Base-by-base conservation (phyloP, 2,888 invertebrate species). In the Lissonota sp. region DNA sequence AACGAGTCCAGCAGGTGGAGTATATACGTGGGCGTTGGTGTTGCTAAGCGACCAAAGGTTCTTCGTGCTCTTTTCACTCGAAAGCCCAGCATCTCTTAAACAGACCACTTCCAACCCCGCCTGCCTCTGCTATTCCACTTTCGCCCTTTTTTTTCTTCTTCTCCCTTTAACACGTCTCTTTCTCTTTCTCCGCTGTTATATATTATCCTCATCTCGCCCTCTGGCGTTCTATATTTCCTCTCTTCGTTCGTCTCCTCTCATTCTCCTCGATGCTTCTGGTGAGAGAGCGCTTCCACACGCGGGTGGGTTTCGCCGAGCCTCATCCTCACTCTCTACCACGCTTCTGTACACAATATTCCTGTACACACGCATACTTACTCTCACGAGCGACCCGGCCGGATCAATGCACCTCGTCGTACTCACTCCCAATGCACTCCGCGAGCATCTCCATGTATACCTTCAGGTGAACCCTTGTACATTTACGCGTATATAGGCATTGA, bases 361-460 rank as follows among this genome's bases (percentile, higher is more conserved):
- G 57, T 58, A 55, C 67, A 73, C 70, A 73, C 72, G 72, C 76
- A 74, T 55, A 44, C 42, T 57, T 26, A 69, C 69, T 69, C 64
- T 75, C 75, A 53, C 67, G 37, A 74, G 79, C 51, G 79, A 83
- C 79, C 74, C 76, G 83, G 85, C 64, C 82, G 84, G 87, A 86
- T 86, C 86, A 85, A 87, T 86, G 86, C 86, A 86, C 81, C 78
- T 77, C 73, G 78, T 26, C 60, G 82, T 82, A 75, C 74, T 62
- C 83, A 75, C 79, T 84, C 82, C 71, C 83, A 74, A 73, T 63
- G 12, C 55, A 26, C 46, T 53, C 42, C 7, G 16, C 37, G 57
- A 57, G 26, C 26, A 8, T 39, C 57, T n/a, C 16, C 7, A 55
- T 14, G 26, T 26, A 26, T 26, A 3, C 26, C 3, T 26, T 26